Base-by-base conservation (phyloP, 2,113 vertebrate genomes). In the Baryphthengus martii region DNA sequence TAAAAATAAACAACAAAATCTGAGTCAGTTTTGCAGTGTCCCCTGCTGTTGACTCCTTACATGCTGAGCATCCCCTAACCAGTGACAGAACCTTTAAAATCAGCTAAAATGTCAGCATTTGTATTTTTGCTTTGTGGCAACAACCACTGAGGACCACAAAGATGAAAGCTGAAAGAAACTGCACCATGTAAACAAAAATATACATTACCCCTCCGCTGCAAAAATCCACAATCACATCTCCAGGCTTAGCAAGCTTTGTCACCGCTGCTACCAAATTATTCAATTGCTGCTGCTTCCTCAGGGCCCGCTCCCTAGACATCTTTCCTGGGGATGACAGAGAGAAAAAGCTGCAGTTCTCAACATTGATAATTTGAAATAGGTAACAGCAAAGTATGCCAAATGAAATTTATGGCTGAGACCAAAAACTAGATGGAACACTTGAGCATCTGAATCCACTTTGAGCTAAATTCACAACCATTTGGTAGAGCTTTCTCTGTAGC, bases 131-230 rank as follows among this genome's bases (percentile, higher is more conserved):
- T 66, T 61, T 75, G 31, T 45, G 35, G 49, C 31, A 71, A 26
- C 37, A 65, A 80, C 4, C 44, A 80, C 17, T 7, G 42, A 37
- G 37, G 58, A 56, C 15, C 28, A 4, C 7, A 37, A 78, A 56
- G 25, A 63, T 3, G 7, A 89, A 85, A 85, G 16, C 4, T 73
- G 55, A 82, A 66, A 53, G 44, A 53, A 80, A 79, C 0, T 50
- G 20, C 25, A 84, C 8, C 12, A 44, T 16, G 13, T 53, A 72
- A 82, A 67, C 37, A 76, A 65, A 92, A 89, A 92, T 72, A 88
- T 67, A 89, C 37, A 65, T 84, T 98, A 99, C 99, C 98, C 99
- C 99, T 56, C 99, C 99, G 28, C 99, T 99, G 98, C 99, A 99
- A 97, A 99, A 99, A 97, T 99, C 99, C 97, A 99, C 99, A 76